Percentiles rank a stretch among this genome's conserved stretches.
These are phyloP conservation scores for Anoplolepis gracilipes DNA, from an alignment of 1,140 invertebrate genomes.

Conservation along the genomic window DNA sequence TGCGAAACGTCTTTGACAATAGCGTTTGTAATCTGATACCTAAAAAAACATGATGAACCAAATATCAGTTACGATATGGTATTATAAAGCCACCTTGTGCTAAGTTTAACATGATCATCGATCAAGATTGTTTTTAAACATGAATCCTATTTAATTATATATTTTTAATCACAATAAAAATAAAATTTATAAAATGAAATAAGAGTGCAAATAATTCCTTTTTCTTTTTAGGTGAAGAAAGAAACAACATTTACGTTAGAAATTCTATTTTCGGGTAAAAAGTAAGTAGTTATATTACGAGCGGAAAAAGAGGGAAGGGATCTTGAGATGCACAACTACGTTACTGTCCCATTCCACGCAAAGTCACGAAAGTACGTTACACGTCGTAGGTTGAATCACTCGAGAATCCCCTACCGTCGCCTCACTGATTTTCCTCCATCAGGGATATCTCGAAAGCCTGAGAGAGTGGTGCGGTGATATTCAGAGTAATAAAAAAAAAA, in stretches of 20 bases:
- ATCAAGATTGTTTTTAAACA: not conserved
- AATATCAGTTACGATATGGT: not conserved
- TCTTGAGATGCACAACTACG: conserved; percentile 22
- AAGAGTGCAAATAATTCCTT: not conserved
- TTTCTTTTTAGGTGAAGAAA: not conserved
- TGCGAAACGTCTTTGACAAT: conserved; percentile 20
- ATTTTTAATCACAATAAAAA: not conserved
- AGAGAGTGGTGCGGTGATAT: not conserved
- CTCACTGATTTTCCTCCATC: not conserved
- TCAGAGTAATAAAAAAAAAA: not conserved
- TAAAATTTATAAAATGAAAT: not conserved
- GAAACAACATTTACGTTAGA: not conserved
- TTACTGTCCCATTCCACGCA: conserved; percentile 46
- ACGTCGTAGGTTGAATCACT: conserved; percentile 60
- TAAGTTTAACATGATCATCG: not conserved
- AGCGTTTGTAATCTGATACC: not conserved
- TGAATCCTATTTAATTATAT: not conserved
- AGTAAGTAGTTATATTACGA: not conserved
- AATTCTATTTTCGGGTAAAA: not conserved
- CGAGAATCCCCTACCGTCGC: not conserved
- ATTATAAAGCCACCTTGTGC: not conserved
- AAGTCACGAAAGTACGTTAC: conserved; percentile 51
- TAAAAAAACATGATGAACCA: not conserved
- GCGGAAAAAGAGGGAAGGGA: not conserved
- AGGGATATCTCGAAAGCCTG: not conserved